Evolutionary conservation across 1,140 invertebrate species (phyloP).

Genomic region (Lepidurus couesii): DNA sequence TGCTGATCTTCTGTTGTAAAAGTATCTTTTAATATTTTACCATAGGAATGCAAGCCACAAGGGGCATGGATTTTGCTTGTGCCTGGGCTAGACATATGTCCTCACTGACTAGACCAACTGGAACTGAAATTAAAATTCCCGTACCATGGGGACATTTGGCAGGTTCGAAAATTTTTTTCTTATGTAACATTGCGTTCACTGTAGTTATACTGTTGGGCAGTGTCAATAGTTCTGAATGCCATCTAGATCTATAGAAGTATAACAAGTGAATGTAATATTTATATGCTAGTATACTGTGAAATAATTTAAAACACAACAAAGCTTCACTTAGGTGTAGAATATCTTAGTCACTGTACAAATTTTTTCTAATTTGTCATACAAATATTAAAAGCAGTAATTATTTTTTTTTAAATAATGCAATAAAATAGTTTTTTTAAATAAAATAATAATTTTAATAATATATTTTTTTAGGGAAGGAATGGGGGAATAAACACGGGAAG

Average conservation of each 20-base stretch:
- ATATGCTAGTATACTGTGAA: too few relatives aligned
- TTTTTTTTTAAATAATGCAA: background rate
- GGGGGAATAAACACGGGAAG: constrained; percentile 54
- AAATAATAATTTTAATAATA: background rate
- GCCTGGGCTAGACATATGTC: background rate
- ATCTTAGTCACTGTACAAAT: background rate
- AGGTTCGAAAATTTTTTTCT: constrained; percentile 45
- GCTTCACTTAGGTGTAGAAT: too few relatives aligned
- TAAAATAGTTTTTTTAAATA: background rate
- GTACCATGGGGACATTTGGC: constrained; percentile 41
- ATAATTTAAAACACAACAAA: too few relatives aligned
- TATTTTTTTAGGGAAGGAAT: constrained; percentile 53
- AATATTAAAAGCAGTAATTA: background rate
- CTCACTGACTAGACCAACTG: background rate
- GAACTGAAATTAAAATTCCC: constrained; percentile 41
- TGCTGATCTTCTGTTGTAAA: too few relatives aligned
- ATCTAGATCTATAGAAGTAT: too few relatives aligned
- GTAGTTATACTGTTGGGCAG: background rate
- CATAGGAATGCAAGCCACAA: too few relatives aligned
- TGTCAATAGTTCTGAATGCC: too few relatives aligned
- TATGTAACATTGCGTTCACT: background rate
- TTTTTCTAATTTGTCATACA: background rate
- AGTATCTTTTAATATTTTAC: too few relatives aligned
- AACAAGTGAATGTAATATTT: too few relatives aligned
- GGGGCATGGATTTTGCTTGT: too few relatives aligned